phyloP scores from a whole-genome alignment of 1,140 invertebrate species.

The Xylocopa sonorina region DNA sequence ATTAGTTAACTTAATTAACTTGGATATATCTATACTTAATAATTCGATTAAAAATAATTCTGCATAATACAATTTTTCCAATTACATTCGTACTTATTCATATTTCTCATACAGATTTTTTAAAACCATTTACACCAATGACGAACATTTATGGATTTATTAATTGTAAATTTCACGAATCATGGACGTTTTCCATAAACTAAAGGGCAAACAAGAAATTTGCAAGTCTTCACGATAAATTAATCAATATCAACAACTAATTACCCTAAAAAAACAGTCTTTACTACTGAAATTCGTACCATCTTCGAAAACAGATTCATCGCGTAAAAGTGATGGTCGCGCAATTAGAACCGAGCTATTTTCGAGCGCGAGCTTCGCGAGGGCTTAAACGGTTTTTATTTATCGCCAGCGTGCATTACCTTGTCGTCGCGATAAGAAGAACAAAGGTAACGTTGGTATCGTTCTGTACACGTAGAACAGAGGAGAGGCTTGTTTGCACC shows the following conservation, averaged over 20 bases:
- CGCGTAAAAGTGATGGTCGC: too few relatives aligned
- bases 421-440: slow-evolving; percentile 32
- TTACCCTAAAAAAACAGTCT: too few relatives aligned
- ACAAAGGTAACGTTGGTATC: slow-evolving; percentile 39
- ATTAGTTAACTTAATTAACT: too few relatives aligned
- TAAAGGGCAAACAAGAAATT: too few relatives aligned
- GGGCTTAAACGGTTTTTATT: slow-evolving; percentile 25
- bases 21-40: too few relatives aligned
- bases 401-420: slow-evolving; percentile 20
- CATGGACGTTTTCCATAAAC: too few relatives aligned
- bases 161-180: too few relatives aligned
- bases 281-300: neutral
- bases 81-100: neutral
- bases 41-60: neutral
- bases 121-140: too few relatives aligned
- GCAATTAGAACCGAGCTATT: slow-evolving; percentile 7
- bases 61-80: neutral
- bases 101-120: too few relatives aligned
- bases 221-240: too few relatives aligned
- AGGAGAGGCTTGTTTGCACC: slow-evolving; percentile 43
- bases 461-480: slow-evolving; percentile 7
- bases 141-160: too few relatives aligned
- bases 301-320: slow-evolving; percentile 8
- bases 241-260: too few relatives aligned
- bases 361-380: neutral